phyloP scores from a whole-genome alignment of 2,113 vertebrate species.

The Cavia porcellus region DNA sequence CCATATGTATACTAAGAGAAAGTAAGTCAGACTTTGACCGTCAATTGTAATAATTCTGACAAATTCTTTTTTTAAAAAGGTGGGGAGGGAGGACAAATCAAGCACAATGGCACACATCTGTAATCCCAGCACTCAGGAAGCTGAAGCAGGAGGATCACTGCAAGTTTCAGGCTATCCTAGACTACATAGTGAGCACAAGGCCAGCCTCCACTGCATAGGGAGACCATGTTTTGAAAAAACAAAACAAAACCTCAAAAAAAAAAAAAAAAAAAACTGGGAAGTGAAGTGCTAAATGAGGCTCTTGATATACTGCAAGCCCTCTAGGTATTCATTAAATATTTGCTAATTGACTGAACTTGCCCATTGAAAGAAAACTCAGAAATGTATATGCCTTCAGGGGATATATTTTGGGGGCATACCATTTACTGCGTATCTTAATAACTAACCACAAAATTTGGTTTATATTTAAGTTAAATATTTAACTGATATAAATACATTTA shows the following conservation, averaged over 20 bases:
- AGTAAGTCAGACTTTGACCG: constrained; percentile 42
- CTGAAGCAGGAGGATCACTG: not conserved
- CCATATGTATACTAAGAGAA: not conserved
- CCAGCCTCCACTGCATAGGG: not conserved
- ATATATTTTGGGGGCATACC: not conserved
- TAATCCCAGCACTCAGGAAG: not conserved
- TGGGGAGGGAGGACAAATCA: not conserved
- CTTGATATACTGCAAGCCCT: not conserved
- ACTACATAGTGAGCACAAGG: not conserved
- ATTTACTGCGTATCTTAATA: constrained; percentile 21
- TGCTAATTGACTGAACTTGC: constrained; percentile 47
- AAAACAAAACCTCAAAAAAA: not conserved
- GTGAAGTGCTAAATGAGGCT: not conserved
- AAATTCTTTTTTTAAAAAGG: not conserved
- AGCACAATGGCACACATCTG: not conserved
- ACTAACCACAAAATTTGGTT: not conserved
- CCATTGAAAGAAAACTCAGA: constrained; percentile 53
- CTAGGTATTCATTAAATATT: constrained; percentile 46
- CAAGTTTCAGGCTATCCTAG: not conserved
- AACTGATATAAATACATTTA: constrained; percentile 55
- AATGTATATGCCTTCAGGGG: constrained; percentile 7
- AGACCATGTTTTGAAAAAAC: not conserved
- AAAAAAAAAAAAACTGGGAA: not conserved
- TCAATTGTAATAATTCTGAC: constrained; percentile 41
- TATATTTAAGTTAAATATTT: constrained; percentile 61